Evolutionary conservation across 1,140 invertebrate genomes (phyloP).

Genomic region (Anthonomus grandis): DNA sequence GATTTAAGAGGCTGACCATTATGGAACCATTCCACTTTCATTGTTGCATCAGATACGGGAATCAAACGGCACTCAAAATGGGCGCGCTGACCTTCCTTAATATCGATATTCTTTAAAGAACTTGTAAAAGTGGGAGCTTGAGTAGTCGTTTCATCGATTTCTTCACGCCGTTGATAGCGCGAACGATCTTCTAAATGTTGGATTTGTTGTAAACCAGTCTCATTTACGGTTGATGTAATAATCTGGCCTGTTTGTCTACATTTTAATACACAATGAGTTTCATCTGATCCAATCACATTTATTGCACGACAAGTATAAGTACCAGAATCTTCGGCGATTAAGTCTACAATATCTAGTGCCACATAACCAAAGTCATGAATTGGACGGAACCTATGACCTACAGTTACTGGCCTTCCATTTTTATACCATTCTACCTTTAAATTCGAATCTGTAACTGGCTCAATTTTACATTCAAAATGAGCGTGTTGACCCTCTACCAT

Average conservation of each 20-base stretch:
- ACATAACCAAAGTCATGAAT: slow-evolving; percentile 97
- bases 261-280: slow-evolving; percentile 69
- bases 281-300: slow-evolving; percentile 83
- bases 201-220: slow-evolving; percentile 80
- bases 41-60: slow-evolving; percentile 91
- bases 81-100: slow-evolving; percentile 92
- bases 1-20: slow-evolving; percentile 86
- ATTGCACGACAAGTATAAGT: slow-evolving; percentile 91
- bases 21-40: slow-evolving; percentile 98
- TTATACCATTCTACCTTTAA: slow-evolving; percentile 93
- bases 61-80: slow-evolving; percentile 95
- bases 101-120: slow-evolving; percentile 83
- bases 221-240: slow-evolving; percentile 78
- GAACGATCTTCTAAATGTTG: slow-evolving; percentile 82
- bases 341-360: slow-evolving; percentile 84
- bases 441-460: slow-evolving; percentile 93
- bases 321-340: slow-evolving; percentile 91
- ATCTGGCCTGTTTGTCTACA: slow-evolving; percentile 75
- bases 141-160: slow-evolving; percentile 76
- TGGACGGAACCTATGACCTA: slow-evolving; percentile 87
- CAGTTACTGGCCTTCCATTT: slow-evolving; percentile 82
- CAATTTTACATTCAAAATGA: slow-evolving; percentile 96
- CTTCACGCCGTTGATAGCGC: slow-evolving; percentile 68
- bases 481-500: slow-evolving; percentile 88
- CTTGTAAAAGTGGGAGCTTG: slow-evolving; percentile 90